phyloP scores from a whole-genome alignment of 2,113 vertebrate species.

The Paradoxurus hermaphroditus region DNA sequence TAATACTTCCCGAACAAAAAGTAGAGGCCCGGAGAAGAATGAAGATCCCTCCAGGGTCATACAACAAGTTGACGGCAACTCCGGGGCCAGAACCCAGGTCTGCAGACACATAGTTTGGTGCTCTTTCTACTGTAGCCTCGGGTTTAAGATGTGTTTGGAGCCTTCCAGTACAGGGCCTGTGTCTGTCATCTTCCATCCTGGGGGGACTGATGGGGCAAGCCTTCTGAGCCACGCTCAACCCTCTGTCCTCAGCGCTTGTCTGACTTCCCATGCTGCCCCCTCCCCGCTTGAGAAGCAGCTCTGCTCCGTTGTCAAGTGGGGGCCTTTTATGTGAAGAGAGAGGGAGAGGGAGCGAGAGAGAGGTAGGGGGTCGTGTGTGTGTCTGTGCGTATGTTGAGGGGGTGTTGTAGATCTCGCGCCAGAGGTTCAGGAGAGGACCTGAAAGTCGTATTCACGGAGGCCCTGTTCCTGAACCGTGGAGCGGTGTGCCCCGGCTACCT shows the following conservation, averaged over 20 bases:
- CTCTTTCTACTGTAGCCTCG: neutral
- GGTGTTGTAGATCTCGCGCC: neutral
- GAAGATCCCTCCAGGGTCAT: neutral
- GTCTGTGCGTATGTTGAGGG: too few species aligned
- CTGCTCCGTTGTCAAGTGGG: neutral
- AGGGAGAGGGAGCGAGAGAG: neutral
- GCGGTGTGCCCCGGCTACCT: neutral
- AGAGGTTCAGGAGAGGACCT: neutral
- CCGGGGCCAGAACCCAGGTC: neutral
- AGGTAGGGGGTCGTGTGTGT: rapidly evolving
- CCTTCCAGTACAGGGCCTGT: neutral
- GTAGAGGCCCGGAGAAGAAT: neutral
- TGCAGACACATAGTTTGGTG: neutral
- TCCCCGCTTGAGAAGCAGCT: neutral
- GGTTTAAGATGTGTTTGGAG: neutral
- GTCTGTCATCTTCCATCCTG: neutral
- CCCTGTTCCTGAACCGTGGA: neutral
- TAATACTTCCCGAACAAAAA: neutral
- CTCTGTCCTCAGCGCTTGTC: neutral
- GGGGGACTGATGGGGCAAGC: neutral
- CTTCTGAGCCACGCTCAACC: neutral
- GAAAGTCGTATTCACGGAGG: neutral
- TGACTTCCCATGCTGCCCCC: rapidly evolving
- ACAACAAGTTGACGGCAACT: neutral
- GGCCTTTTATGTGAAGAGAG: rapidly evolving